Conservation (phyloP, 2,797 vertebrate species). For the Tenualosa ilisha region DNA sequence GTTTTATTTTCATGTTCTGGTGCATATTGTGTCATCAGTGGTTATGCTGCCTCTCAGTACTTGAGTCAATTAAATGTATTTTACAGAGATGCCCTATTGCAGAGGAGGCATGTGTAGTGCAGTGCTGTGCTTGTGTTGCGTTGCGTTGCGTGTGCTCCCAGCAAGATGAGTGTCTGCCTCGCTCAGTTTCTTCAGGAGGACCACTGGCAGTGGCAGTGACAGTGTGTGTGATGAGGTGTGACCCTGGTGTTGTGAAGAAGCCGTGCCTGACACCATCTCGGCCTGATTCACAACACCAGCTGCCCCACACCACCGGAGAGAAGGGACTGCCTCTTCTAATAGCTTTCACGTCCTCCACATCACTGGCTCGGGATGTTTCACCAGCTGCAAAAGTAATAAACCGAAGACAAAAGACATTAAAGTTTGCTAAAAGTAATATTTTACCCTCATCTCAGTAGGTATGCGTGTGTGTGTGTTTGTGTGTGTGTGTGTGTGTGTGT, state of each 20-base stretch:
- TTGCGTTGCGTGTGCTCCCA: background rate
- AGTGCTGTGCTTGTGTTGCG: background rate
- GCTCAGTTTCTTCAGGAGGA: background rate
- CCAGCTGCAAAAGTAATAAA: background rate
- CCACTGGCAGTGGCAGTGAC: background rate
- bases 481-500: no score
- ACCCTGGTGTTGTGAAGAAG: constrained; percentile 99
- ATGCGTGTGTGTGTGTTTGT: no score
- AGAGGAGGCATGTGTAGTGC: background rate
- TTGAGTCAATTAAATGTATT: background rate
- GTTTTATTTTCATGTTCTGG: background rate
- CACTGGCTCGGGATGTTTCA: background rate
- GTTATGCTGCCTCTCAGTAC: background rate
- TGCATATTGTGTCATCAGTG: background rate
- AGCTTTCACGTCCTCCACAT: background rate
- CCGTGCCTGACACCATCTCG: constrained; percentile 85
- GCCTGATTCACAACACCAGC: constrained; percentile 99
- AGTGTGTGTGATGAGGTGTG: constrained; percentile 72
- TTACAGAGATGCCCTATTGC: background rate
- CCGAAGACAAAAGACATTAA: background rate
- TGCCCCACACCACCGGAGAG: constrained; percentile 82
- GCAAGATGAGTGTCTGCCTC: background rate
- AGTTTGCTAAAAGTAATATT: background rate
- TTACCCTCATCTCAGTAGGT: background rate
- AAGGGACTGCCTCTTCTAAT: background rate